These are phyloP conservation scores for Drosophila imparisetae DNA, from an alignment of 2,888 invertebrate genomes.

Conservation along the genomic window DNA sequence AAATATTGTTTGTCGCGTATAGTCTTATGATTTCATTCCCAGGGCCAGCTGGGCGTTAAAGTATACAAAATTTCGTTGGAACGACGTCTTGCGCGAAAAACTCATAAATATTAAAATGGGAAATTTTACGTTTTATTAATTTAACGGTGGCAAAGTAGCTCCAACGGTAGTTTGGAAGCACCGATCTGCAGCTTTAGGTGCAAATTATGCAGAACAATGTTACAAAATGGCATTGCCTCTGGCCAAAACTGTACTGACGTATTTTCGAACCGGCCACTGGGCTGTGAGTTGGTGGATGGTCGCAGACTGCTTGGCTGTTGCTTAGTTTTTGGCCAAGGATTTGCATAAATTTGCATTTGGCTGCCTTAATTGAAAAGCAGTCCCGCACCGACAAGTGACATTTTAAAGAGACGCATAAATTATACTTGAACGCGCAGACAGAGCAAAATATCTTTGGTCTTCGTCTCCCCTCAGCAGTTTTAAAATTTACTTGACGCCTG, in stretches of 20 bases:
- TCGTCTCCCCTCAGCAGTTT: constrained; percentile 28
- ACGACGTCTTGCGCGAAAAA: constrained; percentile 42
- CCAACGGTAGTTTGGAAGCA: constrained; percentile 68
- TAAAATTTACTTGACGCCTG: constrained; percentile 80
- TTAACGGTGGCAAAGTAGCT: constrained; percentile 70
- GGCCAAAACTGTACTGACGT: constrained; percentile 42
- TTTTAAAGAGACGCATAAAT: constrained; percentile 79
- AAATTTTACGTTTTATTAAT: constrained; percentile 82
- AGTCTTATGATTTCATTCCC: constrained; percentile 36
- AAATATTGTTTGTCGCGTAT: constrained; percentile 38
- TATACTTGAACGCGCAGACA: constrained; percentile 46
- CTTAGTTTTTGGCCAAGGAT: constrained; percentile 78
- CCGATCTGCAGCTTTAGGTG: constrained; percentile 55
- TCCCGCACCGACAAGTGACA: constrained; percentile 63
- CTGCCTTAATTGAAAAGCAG: constrained; percentile 74
- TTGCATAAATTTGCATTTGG: constrained; percentile 77
- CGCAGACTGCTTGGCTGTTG: constrained; percentile 58
- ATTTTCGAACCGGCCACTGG: constrained; percentile 27
- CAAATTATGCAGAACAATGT: constrained; percentile 70
- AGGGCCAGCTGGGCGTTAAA: constrained; percentile 20
- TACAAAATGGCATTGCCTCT: constrained; percentile 56
- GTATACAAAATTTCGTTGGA: constrained; percentile 34
- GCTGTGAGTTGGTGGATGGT: constrained; percentile 22
- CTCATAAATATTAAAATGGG: constrained; percentile 82
- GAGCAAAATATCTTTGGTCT: constrained; percentile 19